Percentiles rank a stretch among this genome's conserved stretches.
Evolutionary conservation across 2,113 vertebrate species (phyloP).

Genomic region (Condylura cristata): DNA sequence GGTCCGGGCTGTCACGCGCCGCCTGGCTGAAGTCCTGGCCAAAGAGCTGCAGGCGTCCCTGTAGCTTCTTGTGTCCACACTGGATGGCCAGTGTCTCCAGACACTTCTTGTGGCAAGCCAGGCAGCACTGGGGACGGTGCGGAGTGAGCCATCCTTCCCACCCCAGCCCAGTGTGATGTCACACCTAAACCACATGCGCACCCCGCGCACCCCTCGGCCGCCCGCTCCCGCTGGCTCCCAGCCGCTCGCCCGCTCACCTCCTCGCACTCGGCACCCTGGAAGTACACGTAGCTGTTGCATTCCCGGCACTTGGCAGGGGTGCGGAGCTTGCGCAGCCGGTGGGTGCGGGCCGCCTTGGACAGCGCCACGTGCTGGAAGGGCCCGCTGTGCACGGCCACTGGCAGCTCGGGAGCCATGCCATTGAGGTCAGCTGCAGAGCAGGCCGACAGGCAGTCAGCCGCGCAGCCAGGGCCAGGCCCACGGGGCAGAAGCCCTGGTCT

Average conservation of each 20-base stretch:
- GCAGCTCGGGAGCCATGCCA: conserved; percentile 88
- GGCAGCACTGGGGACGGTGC: conserved; percentile 88
- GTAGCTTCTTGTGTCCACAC: conserved; percentile 97
- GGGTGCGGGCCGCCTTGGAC: conserved; percentile 95
- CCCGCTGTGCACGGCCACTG: conserved; percentile 87
- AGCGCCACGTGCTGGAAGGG: conserved; percentile 94
- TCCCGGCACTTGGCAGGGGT: conserved; percentile 95
- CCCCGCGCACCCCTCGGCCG: too few relatives aligned
- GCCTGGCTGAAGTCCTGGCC: conserved; percentile 92
- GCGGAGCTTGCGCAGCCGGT: conserved; percentile 94
- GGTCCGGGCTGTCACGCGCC: conserved; percentile 83
- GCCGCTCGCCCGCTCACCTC: conserved; percentile 85
- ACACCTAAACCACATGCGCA: too few relatives aligned
- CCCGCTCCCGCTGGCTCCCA: too few relatives aligned
- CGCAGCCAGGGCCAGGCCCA: not conserved
- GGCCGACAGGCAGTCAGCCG: not conserved
- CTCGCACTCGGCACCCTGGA: conserved; percentile 98
- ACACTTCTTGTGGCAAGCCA: conserved; percentile 98
- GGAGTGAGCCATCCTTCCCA: rapidly evolving
- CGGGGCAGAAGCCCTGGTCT: rapidly evolving
- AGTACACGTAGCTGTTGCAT: conserved; percentile 98
- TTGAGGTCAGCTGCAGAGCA: conserved; percentile 89
- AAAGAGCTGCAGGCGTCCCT: conserved; percentile 95
- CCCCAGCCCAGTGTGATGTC: not conserved
- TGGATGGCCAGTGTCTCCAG: conserved; percentile 97